Conservation (phyloP, 2,113 vertebrate genomes). For the Raja brachyura region DNA sequence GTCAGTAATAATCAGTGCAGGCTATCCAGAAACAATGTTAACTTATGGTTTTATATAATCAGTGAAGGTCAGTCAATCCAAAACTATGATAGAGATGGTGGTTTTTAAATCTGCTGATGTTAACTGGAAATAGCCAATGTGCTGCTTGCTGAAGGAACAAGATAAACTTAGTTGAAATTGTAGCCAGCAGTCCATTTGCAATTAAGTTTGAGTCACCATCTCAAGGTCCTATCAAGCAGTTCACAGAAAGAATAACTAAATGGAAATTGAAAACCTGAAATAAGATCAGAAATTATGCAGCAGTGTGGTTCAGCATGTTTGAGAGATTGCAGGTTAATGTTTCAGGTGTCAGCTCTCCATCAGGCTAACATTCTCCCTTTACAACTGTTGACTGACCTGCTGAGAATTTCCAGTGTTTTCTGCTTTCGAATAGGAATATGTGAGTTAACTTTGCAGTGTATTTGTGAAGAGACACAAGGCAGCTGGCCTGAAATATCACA, state of each 20-base stretch:
- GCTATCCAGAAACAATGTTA: not conserved
- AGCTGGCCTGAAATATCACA: constrained; percentile 7
- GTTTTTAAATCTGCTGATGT: not conserved
- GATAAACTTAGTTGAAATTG: not conserved
- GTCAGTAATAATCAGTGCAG: not conserved
- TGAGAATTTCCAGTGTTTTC: not conserved
- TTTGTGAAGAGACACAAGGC: constrained; percentile 1
- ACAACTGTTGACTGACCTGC: not conserved
- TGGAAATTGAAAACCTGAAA: not conserved
- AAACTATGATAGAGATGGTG: not conserved
- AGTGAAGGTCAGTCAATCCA: not conserved
- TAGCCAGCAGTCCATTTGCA: not conserved
- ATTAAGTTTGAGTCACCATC: not conserved
- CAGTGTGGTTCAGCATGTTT: not conserved
- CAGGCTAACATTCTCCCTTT: not conserved
- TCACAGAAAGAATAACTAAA: not conserved
- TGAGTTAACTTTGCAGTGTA: not conserved
- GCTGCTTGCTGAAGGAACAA: not conserved
- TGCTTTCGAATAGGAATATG: not conserved
- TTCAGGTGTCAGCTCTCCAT: not conserved
- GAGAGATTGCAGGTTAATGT: not conserved
- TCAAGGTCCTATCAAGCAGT: not conserved
- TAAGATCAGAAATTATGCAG: not conserved
- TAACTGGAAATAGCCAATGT: not conserved
- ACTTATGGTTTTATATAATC: not conserved